Evolutionary conservation across 2,888 invertebrate species (phyloP), one percentile per base, ranked within the genome.

Genomic region (Neoscelio sp.): DNA sequence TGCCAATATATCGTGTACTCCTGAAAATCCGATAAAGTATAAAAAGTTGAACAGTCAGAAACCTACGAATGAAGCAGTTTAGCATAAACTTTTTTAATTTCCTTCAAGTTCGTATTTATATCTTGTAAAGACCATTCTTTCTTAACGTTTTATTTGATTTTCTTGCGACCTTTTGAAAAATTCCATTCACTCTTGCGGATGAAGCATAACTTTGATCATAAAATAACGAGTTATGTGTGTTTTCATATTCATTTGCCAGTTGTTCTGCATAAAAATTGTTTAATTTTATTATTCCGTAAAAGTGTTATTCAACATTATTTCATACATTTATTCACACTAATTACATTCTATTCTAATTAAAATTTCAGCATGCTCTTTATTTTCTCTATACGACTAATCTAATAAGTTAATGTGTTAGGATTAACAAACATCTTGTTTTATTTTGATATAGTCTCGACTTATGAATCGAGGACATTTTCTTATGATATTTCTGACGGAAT

Each of bases 11-110:
- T 71, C 78, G 33, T 20, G 46, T 67, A 64, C 58, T 28, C 26
- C 56, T 10, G 50, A 54, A 64, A 64, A 46, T 15, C 67, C 78
- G 46, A 79, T 75, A 79, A 79, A 71, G 65, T 42, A 60, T 56
- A 62, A 80, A 80, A 78, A 80, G 71, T 74, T 75, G 70, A 70
- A 50, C 71, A 44, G 62, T 35, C 44, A 18, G 64, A 62, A 80
- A 80, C 30, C 67, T 56, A 71, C 46, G 71, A 79, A 67, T 71
- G 35, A 62, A 46, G 71, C 79, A 79, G 71, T 79, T 75, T 75
- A 70, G 79, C 71, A 76, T 71, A 71, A 76, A 76, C 71, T 79
- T 79, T 79, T 75, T 74, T 75, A 76, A 80, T 80, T 76, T 80
- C 64, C 80, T 73, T 65, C 68, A 60, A 67, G 52, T 76, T 33